A percentile compares a stretch with the other conserved stretches of the same genome.
Evolutionary conservation across 1,140 invertebrate species (phyloP).

Genomic region (Caerostris darwini): DNA sequence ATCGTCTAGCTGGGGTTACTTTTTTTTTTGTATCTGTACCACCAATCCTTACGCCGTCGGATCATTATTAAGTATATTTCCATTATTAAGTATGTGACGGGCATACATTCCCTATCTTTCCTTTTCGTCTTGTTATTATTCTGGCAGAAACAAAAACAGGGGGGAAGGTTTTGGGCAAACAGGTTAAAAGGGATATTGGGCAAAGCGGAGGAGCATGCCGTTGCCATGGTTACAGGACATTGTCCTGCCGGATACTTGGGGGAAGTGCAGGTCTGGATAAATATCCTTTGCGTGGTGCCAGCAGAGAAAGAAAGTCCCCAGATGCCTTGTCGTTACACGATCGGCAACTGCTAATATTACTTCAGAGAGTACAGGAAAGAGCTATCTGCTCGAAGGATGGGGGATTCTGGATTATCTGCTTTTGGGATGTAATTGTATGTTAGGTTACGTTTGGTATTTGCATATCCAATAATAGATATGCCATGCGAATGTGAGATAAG

Average conservation of each 20-base stretch:
- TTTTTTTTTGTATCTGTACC: neutral
- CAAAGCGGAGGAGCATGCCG: slow-evolving; percentile 55
- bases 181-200: slow-evolving; percentile 64
- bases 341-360: slow-evolving; percentile 13
- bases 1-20: neutral
- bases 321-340: slow-evolving; percentile 8
- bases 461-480: too few species aligned
- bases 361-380: neutral
- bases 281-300: neutral
- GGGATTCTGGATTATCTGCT: too few species aligned
- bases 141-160: slow-evolving; percentile 49
- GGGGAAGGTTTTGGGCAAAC: slow-evolving; percentile 45
- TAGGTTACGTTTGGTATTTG: too few species aligned
- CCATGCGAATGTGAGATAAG: too few species aligned
- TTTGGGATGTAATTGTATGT: too few species aligned
- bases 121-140: slow-evolving; percentile 36
- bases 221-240: slow-evolving; percentile 50
- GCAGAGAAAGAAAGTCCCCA: slow-evolving; percentile 4
- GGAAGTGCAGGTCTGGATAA: neutral
- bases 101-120: slow-evolving; percentile 6
- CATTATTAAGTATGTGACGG: slow-evolving; percentile 51
- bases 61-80: slow-evolving; percentile 31
- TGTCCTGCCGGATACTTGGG: neutral
- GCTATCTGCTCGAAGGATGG: too few species aligned
- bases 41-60: neutral